Conservation (phyloP, 2,797 vertebrate species). For the Garrulus glandarius region DNA sequence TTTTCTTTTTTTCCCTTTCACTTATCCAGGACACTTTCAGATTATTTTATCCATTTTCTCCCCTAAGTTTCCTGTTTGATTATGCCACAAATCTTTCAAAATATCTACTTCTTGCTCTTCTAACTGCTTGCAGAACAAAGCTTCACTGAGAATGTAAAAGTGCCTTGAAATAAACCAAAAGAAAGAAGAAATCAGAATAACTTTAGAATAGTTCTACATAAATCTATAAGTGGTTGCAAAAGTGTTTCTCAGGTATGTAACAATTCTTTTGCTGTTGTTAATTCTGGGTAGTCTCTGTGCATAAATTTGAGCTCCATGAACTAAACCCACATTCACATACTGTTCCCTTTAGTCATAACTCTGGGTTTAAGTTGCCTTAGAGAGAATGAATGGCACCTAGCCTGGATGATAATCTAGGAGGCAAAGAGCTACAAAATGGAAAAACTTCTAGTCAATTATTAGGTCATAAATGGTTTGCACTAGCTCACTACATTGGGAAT, state of each 20-base stretch:
- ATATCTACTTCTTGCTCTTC: background rate
- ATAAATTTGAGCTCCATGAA: background rate
- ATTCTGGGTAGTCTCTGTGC: background rate
- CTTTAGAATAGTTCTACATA: background rate
- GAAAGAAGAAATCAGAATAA: slow-evolving; percentile 11
- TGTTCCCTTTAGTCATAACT: background rate
- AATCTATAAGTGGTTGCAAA: background rate
- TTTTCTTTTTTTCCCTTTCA: background rate
- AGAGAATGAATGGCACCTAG: background rate
- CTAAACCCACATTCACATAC: background rate
- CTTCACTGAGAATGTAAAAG: background rate
- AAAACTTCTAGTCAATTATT: background rate
- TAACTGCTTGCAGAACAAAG: background rate
- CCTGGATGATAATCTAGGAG: background rate
- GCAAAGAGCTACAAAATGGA: background rate
- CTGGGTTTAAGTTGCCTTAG: background rate
- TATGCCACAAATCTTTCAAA: background rate
- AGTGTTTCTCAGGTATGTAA: background rate
- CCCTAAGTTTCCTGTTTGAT: background rate
- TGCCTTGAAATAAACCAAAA: background rate
- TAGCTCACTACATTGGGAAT: background rate
- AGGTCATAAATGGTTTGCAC: background rate
- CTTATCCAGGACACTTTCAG: background rate
- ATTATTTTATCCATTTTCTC: background rate
- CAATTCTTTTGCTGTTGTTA: background rate